These are phyloP conservation scores for Ophonus ardosiacus DNA, from an alignment of 2,888 invertebrate genomes.

Conservation along the genomic window DNA sequence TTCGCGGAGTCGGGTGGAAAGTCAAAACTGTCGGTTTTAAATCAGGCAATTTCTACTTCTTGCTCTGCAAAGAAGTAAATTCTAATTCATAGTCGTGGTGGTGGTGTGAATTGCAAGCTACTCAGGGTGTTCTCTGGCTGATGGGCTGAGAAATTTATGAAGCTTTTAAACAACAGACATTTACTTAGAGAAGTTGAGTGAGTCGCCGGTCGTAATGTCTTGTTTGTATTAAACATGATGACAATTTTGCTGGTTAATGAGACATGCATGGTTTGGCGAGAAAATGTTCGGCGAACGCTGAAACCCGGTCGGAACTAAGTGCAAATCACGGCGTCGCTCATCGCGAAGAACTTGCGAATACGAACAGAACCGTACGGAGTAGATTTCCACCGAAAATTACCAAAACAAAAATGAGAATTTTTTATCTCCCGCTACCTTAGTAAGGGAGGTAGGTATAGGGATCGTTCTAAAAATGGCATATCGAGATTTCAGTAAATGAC, in stretches of 20 bases:
- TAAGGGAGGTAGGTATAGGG: too few species aligned
- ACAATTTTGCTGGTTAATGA: conserved; percentile 61
- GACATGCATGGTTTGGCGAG: conserved; percentile 58
- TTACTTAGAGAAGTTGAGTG: conserved; percentile 44
- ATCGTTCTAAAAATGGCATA: too few species aligned
- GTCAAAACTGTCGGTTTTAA: too few species aligned
- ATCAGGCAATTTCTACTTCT: too few species aligned
- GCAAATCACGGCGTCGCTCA: conserved; percentile 40
- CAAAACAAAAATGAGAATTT: too few species aligned
- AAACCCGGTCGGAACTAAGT: conserved; percentile 36
- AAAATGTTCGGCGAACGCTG: conserved; percentile 38
- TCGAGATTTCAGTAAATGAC: too few species aligned
- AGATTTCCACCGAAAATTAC: not conserved
- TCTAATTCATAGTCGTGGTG: not conserved
- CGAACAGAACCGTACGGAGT: not conserved
- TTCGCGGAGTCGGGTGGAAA: too few species aligned
- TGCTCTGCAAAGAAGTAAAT: not conserved
- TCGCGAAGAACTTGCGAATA: not conserved
- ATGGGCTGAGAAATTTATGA: conserved; percentile 39
- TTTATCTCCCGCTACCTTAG: too few species aligned
- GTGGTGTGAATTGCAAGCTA: not conserved
- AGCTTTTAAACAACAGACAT: conserved; percentile 56
- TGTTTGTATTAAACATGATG: conserved; percentile 61
- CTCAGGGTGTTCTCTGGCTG: not conserved
- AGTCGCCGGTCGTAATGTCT: conserved; percentile 54